A percentile compares a stretch with the other conserved stretches of the same genome.
Evolutionary conservation across 2,888 invertebrate species (phyloP).

Genomic region (Muschampia plurimacula): DNA sequence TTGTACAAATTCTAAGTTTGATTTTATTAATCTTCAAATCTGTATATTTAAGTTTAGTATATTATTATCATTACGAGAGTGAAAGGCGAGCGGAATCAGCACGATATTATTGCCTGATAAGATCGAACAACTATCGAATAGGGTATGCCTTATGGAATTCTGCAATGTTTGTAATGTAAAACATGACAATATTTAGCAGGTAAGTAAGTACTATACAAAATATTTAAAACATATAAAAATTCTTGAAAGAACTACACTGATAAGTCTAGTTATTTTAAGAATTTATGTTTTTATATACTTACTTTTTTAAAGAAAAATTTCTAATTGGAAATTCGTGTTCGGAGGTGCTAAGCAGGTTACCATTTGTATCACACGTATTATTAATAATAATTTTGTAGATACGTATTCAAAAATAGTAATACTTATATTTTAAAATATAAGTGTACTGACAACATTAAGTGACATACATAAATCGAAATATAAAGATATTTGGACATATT

Average conservation of each 20-base stretch:
- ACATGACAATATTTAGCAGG: slow-evolving; percentile 25
- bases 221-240: slow-evolving; percentile 10
- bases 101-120: slow-evolving; percentile 6
- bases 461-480: background rate
- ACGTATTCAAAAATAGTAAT: slow-evolving; percentile 18
- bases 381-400: slow-evolving; percentile 39
- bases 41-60: slow-evolving; percentile 34
- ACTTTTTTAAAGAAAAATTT: slow-evolving; percentile 11
- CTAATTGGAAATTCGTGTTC: slow-evolving; percentile 44
- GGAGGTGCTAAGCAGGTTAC: slow-evolving; percentile 78
- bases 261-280: slow-evolving; percentile 29
- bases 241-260: slow-evolving; percentile 29
- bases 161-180: slow-evolving; percentile 1
- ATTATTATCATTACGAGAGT: slow-evolving; percentile 12
- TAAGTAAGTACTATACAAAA: slow-evolving; percentile 12
- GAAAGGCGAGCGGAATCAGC: background rate
- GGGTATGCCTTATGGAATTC: slow-evolving; percentile 9
- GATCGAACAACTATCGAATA: slow-evolving; percentile 16
- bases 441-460: background rate
- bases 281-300: slow-evolving; percentile 17
- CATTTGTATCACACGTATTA: slow-evolving; percentile 63
- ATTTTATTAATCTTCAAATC: slow-evolving; percentile 23
- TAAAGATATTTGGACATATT: background rate
- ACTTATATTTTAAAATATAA: slow-evolving; percentile 8
- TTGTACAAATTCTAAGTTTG: slow-evolving; percentile 36